These are phyloP conservation scores for Danio tinwini DNA, from an alignment of 2,797 vertebrate species.

Conservation along the genomic window DNA sequence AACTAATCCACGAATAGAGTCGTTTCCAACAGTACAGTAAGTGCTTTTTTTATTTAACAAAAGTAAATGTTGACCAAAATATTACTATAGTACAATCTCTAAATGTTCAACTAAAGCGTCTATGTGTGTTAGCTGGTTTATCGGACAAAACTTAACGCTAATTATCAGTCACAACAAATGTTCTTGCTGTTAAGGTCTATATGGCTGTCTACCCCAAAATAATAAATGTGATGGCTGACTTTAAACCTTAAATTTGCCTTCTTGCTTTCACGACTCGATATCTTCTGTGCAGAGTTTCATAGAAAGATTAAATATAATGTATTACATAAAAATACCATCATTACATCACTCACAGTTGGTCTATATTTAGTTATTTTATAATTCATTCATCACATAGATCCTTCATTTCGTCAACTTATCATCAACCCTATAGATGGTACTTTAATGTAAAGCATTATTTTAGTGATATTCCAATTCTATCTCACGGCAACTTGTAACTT, in stretches of 20 bases:
- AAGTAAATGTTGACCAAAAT: conserved; percentile 11
- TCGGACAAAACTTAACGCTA: conserved; percentile 30
- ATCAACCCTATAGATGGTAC: conserved; percentile 52
- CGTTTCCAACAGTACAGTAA: conserved; percentile 15
- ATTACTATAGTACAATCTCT: conserved; percentile 23
- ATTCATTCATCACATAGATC: conserved; percentile 18
- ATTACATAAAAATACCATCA: conserved; percentile 53
- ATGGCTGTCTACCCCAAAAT: conserved; percentile 14
- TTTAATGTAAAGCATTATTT: conserved; percentile 59
- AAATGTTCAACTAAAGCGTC: conserved; percentile 2
- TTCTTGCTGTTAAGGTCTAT: conserved; percentile 40
- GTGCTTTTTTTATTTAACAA: conserved; percentile 34
- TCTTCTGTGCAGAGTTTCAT: conserved; percentile 33
- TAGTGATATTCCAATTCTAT: background rate
- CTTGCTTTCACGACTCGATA: conserved; percentile 22
- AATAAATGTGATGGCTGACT: conserved; percentile 10
- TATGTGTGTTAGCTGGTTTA: conserved; percentile 20
- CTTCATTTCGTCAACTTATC: conserved; percentile 25
- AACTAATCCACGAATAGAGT: background rate
- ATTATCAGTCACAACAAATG: conserved; percentile 25
- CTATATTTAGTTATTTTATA: conserved; percentile 39
- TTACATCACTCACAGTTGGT: conserved; percentile 10
- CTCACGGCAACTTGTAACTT: too few relatives aligned
- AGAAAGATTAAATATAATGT: conserved; percentile 31
- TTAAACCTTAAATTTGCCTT: background rate